Evolutionary conservation across 2,888 invertebrate species (phyloP).

Genomic region (Ochropleura leucogaster): DNA sequence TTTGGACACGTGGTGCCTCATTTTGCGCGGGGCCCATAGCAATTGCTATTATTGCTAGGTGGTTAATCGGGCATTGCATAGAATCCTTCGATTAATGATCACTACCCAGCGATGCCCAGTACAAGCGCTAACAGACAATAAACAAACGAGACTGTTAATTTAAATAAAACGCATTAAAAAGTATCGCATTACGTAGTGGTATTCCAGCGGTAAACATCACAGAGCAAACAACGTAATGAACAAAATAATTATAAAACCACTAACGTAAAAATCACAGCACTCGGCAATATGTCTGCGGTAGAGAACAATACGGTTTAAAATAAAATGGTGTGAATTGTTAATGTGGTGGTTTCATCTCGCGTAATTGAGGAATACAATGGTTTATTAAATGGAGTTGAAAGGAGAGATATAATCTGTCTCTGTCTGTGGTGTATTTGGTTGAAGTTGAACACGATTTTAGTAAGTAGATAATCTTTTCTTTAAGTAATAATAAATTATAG

Average conservation of each 20-base stretch:
- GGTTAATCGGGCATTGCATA: too few species aligned
- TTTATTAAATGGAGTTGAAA: constrained; percentile 19
- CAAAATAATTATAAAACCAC: constrained; percentile 39
- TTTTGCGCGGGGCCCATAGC: too few species aligned
- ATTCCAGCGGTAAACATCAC: constrained; percentile 12
- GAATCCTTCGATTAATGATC: too few species aligned
- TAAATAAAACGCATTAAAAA: constrained; percentile 7
- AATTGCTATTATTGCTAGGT: too few species aligned
- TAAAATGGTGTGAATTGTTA: constrained; percentile 36
- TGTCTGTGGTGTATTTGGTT: not conserved
- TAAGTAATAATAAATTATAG: too few species aligned
- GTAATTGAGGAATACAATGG: constrained; percentile 24
- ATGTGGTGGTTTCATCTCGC: constrained; percentile 29
- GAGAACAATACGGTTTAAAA: constrained; percentile 22
- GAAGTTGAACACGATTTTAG: not conserved
- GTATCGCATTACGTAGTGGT: constrained; percentile 8
- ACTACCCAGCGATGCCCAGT: too few species aligned
- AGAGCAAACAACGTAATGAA: constrained; percentile 37
- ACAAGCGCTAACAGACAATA: not conserved
- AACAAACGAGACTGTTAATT: not conserved
- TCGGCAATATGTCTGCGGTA: constrained; percentile 38
- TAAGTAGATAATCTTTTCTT: not conserved
- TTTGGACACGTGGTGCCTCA: too few species aligned
- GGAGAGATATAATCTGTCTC: not conserved
- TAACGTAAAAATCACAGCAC: constrained; percentile 34